These are phyloP conservation scores for Procavia capensis DNA, from an alignment of 2,113 vertebrate genomes.

Conservation along the genomic window DNA sequence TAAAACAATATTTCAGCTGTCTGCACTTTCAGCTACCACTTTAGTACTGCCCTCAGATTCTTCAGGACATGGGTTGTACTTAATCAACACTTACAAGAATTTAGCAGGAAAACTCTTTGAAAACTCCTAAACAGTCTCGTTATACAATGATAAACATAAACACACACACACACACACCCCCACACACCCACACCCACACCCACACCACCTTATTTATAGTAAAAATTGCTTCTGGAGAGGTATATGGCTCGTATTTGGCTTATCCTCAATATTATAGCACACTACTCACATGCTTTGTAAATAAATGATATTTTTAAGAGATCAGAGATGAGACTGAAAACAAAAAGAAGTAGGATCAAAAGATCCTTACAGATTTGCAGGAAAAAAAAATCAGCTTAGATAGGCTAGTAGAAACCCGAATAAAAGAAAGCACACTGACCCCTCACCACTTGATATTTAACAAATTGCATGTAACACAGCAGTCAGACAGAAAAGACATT, in stretches of 20 bases:
- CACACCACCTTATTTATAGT: background rate
- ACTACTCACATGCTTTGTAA: background rate
- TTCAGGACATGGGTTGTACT: background rate
- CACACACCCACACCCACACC: too few relatives aligned
- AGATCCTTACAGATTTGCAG: background rate
- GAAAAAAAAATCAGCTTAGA: background rate
- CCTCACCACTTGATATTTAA: background rate
- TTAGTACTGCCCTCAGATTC: background rate
- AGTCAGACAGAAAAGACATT: slow-evolving; percentile 19
- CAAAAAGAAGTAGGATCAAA: slow-evolving; percentile 40
- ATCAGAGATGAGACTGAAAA: slow-evolving; percentile 32
- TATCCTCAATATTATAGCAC: slow-evolving; percentile 26
- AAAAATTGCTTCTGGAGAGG: slow-evolving; percentile 13
- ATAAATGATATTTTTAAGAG: slow-evolving; percentile 20
- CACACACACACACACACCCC: too few relatives aligned
- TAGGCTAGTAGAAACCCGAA: slow-evolving; percentile 5
- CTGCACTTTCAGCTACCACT: background rate
- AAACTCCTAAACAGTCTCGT: background rate
- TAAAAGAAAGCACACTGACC: background rate
- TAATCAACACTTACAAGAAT: background rate
- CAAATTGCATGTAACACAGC: background rate
- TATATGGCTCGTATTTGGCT: slow-evolving; percentile 1
- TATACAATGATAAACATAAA: background rate
- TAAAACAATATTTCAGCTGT: background rate
- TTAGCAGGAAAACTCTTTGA: background rate